Evolutionary conservation across 2,113 vertebrate genomes (phyloP).

Genomic region (Trochalopteron elliotii): DNA sequence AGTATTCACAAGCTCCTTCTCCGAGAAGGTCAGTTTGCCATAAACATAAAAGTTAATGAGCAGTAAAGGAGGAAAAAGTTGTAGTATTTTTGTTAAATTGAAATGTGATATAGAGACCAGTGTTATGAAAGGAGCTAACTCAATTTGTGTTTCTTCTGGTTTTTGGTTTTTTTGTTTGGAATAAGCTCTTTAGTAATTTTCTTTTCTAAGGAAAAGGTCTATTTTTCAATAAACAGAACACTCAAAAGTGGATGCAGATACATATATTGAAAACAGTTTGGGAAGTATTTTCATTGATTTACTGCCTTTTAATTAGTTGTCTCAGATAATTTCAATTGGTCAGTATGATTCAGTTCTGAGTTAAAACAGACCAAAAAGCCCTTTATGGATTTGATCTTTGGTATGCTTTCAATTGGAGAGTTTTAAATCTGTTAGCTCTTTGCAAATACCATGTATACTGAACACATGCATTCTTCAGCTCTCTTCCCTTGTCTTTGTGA

Average conservation of each 20-base stretch:
- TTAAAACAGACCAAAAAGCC: background rate
- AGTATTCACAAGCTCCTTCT: constrained; percentile 81
- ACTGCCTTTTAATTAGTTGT: background rate
- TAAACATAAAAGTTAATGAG: background rate
- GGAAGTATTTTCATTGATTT: background rate
- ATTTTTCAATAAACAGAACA: background rate
- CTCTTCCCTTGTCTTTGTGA: background rate
- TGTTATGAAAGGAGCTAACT: background rate
- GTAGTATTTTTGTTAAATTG: background rate
- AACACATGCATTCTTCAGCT: background rate
- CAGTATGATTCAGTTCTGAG: background rate
- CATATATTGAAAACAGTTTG: background rate
- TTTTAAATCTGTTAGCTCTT: background rate
- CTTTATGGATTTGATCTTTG: background rate
- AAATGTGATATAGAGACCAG: background rate
- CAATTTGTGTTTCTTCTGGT: background rate
- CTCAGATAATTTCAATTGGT: background rate
- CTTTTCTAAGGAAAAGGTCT: background rate
- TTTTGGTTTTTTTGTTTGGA: background rate
- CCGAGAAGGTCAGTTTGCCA: constrained; percentile 77
- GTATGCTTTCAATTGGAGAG: background rate
- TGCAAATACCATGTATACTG: background rate
- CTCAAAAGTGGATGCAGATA: background rate
- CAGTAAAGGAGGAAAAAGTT: background rate
- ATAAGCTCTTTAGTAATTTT: background rate